Evolutionary conservation across 2,113 vertebrate species (phyloP).

Genomic region (Dasyprocta punctata): DNA sequence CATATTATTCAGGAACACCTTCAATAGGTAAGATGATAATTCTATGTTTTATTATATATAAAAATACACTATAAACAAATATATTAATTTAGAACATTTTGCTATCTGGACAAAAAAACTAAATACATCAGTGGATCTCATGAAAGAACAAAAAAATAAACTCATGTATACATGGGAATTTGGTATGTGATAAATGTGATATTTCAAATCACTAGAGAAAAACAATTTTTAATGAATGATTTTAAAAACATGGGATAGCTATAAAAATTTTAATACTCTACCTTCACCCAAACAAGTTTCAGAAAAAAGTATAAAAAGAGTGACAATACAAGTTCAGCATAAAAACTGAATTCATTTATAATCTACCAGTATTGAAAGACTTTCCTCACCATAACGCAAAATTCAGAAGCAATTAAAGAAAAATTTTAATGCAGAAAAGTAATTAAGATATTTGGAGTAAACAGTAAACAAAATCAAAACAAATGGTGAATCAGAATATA

Average conservation of each 20-base stretch:
- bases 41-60: not conserved
- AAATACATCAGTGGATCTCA: not conserved
- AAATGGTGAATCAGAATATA: slow-evolving; percentile 6
- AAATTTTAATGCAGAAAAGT: not conserved
- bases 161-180: not conserved
- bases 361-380: not conserved
- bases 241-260: not conserved
- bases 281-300: not conserved
- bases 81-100: not conserved
- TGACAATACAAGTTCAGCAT: not conserved
- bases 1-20: not conserved
- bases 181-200: not conserved
- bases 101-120: not conserved
- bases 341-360: not conserved
- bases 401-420: not conserved
- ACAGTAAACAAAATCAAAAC: not conserved
- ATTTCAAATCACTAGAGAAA: not conserved
- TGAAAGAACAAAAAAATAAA: not conserved
- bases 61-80: not conserved
- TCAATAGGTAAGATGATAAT: not conserved
- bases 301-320: slow-evolving; percentile 31
- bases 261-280: not conserved
- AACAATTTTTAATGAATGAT: not conserved
- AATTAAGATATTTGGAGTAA: not conserved
- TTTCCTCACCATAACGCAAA: slow-evolving; percentile 17